These are phyloP conservation scores for Patagioenas fasciata DNA, from an alignment of 2,113 vertebrate genomes.

Conservation along the genomic window DNA sequence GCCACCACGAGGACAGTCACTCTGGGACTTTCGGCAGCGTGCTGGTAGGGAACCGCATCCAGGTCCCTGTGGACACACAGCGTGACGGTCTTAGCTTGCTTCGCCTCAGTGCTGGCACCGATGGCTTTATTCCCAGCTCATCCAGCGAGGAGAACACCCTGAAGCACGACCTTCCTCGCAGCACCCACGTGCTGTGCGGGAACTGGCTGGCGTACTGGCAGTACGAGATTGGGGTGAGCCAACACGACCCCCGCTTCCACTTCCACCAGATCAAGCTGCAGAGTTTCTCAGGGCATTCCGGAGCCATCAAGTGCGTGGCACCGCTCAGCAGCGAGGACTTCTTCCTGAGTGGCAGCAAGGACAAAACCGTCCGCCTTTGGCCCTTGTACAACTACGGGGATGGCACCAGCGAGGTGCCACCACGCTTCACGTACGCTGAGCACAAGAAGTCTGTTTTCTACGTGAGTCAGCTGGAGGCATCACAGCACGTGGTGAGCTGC, in stretches of 20 bases:
- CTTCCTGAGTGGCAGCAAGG: conserved; percentile 96
- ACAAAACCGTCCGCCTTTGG: conserved; percentile 95
- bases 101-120: conserved; percentile 69
- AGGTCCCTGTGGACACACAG: conserved; percentile 82
- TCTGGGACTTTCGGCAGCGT: conserved; percentile 95
- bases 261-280: conserved; percentile 98
- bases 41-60: conserved; percentile 94
- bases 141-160: conserved; percentile 81
- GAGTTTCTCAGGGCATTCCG: conserved; percentile 89
- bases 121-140: conserved; percentile 45
- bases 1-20: conserved; percentile 78
- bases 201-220: conserved; percentile 99
- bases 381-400: conserved; percentile 93
- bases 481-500: conserved; percentile 95
- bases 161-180: conserved; percentile 90
- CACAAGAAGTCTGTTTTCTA: conserved; percentile 94
- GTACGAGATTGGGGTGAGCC: conserved; percentile 94
- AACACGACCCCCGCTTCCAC: conserved; percentile 92
- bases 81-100: conserved; percentile 39
- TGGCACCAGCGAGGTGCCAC: conserved; percentile 85
- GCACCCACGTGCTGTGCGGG: conserved; percentile 87
- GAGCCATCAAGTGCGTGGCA: conserved; percentile 90
- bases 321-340: conserved; percentile 90
- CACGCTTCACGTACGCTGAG: conserved; percentile 84
- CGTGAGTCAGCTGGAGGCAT: conserved; percentile 88